phyloP scores from a whole-genome alignment of 2,888 invertebrate species.

The Microplitis manilae region DNA sequence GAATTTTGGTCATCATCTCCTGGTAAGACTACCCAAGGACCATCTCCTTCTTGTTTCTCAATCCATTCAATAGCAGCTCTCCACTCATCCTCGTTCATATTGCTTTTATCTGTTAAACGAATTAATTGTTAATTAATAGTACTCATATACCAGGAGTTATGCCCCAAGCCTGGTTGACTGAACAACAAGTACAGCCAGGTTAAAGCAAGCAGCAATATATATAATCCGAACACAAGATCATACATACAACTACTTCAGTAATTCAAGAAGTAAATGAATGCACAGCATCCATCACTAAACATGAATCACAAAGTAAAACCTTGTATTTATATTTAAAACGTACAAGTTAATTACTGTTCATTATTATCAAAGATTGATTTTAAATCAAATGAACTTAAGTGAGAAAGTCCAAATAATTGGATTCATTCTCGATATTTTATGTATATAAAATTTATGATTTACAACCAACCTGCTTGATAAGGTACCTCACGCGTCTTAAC shows the following conservation, averaged over 20 bases:
- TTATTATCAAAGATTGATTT: slow-evolving; percentile 5
- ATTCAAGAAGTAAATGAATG: not conserved
- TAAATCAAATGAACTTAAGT: not conserved
- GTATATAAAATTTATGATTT: slow-evolving; percentile 5
- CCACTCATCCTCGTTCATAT: slow-evolving; percentile 37
- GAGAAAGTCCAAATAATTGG: not conserved
- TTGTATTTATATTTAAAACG: not conserved
- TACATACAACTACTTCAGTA: slow-evolving; percentile 26
- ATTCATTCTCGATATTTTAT: not conserved
- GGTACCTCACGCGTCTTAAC: slow-evolving; percentile 34
- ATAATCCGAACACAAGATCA: slow-evolving; percentile 37
- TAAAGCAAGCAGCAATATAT: slow-evolving; percentile 30
- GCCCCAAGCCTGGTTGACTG: slow-evolving; percentile 32
- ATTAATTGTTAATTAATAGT: slow-evolving; percentile 38
- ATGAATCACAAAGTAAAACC: not conserved
- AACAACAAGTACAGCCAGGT: slow-evolving; percentile 33
- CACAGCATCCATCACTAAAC: not conserved
- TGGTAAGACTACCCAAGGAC: slow-evolving; percentile 32
- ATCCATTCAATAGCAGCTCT: slow-evolving; percentile 36
- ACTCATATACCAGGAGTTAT: slow-evolving; percentile 33
- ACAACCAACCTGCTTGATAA: slow-evolving; percentile 26
- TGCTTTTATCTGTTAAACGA: slow-evolving; percentile 36
- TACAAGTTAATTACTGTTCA: not conserved
- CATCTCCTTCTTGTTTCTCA: slow-evolving; percentile 36
- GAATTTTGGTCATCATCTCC: slow-evolving; percentile 36